Conservation (phyloP, 1,140 invertebrate species). For the Hermetia illucens region DNA sequence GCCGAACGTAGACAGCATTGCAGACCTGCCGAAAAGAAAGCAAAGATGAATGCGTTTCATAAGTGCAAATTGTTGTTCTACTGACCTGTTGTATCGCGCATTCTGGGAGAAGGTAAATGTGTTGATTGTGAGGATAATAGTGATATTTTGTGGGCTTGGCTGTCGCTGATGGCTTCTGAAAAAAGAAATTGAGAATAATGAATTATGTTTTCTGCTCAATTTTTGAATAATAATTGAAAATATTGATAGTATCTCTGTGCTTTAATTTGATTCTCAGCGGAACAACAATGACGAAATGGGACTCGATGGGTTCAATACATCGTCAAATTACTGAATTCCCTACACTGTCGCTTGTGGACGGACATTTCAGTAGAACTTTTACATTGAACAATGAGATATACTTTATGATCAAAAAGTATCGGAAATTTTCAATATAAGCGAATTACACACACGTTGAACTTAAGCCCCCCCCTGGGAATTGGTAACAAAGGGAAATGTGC, state of each 20-base stretch:
- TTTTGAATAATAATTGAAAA: not conserved
- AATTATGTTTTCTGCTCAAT: not conserved
- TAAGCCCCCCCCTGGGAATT: too few species aligned
- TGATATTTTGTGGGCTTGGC: slow-evolving; percentile 83
- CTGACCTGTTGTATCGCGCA: slow-evolving; percentile 79
- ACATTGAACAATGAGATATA: too few species aligned
- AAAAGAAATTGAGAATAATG: slow-evolving; percentile 12
- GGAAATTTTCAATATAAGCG: too few species aligned
- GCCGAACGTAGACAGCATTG: slow-evolving; percentile 79
- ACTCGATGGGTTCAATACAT: too few species aligned
- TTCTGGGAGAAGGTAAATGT: slow-evolving; percentile 78
- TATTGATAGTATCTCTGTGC: not conserved
- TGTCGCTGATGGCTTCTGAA: slow-evolving; percentile 56
- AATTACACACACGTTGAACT: too few species aligned
- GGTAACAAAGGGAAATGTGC: too few species aligned
- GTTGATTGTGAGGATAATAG: slow-evolving; percentile 87
- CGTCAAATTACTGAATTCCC: too few species aligned
- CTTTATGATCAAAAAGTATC: too few species aligned
- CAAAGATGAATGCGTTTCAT: not conserved
- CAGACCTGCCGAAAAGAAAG: slow-evolving; percentile 48
- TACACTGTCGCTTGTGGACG: too few species aligned
- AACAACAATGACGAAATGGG: too few species aligned
- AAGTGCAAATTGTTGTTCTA: not conserved
- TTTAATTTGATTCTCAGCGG: slow-evolving; percentile 1
- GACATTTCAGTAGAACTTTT: too few species aligned